A percentile compares a stretch with the other conserved stretches of the same genome.
Evolutionary conservation across 2,797 vertebrate genomes (phyloP).

Genomic region (Lerista edwardsae): DNA sequence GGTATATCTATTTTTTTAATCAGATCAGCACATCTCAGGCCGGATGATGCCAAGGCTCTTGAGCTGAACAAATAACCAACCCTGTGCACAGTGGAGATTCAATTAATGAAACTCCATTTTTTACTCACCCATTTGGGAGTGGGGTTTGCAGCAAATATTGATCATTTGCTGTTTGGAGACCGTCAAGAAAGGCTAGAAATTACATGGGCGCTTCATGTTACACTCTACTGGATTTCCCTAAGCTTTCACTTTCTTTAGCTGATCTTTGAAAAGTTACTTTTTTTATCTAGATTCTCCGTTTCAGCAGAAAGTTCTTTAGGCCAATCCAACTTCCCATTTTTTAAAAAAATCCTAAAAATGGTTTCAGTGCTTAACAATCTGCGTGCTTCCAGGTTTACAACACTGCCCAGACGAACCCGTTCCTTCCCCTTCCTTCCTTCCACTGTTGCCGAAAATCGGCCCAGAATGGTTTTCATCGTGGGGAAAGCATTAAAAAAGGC

Average conservation of each 20-base stretch:
- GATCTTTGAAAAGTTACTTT: constrained; percentile 6
- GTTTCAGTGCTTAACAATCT: too few relatives aligned
- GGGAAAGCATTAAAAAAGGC: too few relatives aligned
- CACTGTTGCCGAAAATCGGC: too few relatives aligned
- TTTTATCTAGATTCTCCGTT: neutral
- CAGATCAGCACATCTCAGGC: constrained; percentile 2
- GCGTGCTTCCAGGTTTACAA: too few relatives aligned
- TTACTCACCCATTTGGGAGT: neutral
- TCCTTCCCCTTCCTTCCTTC: too few relatives aligned
- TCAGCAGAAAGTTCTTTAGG: neutral
- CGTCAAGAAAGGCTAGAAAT: constrained; percentile 26
- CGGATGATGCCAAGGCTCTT: constrained; percentile 18
- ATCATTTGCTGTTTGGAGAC: constrained; percentile 46
- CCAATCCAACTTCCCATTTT: neutral
- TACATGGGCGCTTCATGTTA: constrained; percentile 20
- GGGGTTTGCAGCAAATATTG: constrained; percentile 33
- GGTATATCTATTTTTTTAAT: neutral
- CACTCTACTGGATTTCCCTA: constrained; percentile 31
- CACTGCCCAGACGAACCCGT: too few relatives aligned
- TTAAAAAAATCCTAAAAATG: neutral
- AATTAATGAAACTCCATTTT: constrained; percentile 13
- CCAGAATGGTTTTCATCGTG: too few relatives aligned
- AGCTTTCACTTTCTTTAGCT: neutral
- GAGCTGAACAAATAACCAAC: constrained; percentile 22
- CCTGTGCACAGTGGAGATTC: constrained; percentile 6